These are phyloP conservation scores for Pseudonaja textilis DNA, from an alignment of 2,113 vertebrate species.

Conservation along the genomic window DNA sequence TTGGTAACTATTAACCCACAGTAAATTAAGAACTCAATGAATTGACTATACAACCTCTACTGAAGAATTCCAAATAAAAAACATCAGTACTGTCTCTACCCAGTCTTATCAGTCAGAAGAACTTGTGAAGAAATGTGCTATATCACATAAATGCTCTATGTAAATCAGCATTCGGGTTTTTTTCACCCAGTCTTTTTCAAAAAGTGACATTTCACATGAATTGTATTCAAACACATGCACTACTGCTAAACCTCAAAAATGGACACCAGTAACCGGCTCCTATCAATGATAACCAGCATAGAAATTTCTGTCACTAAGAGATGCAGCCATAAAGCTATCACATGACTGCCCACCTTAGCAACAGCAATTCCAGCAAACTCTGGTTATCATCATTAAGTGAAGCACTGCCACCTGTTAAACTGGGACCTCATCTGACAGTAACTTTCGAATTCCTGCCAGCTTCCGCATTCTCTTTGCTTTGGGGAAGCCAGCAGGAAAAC, in stretches of 20 bases:
- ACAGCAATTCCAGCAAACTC: neutral
- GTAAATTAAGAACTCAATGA: constrained; percentile 7
- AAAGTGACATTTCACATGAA: neutral
- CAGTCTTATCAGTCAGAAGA: neutral
- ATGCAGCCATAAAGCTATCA: neutral
- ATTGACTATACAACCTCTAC: neutral
- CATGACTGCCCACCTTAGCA: neutral
- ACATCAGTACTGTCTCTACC: neutral
- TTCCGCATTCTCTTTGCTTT: neutral
- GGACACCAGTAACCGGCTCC: neutral
- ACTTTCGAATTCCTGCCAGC: neutral
- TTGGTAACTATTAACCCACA: neutral
- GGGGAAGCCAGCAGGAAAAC: neutral
- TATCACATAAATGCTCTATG: neutral
- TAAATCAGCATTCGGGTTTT: neutral
- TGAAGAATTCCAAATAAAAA: neutral
- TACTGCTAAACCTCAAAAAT: neutral
- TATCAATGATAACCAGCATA: neutral
- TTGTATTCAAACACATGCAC: neutral
- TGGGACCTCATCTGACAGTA: neutral
- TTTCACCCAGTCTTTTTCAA: neutral
- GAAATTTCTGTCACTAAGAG: neutral
- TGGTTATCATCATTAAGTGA: neutral
- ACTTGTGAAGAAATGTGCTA: neutral
- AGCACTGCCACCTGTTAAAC: neutral